Conservation (phyloP, 2,888 invertebrate species). For the Drosophila meridiana region DNA sequence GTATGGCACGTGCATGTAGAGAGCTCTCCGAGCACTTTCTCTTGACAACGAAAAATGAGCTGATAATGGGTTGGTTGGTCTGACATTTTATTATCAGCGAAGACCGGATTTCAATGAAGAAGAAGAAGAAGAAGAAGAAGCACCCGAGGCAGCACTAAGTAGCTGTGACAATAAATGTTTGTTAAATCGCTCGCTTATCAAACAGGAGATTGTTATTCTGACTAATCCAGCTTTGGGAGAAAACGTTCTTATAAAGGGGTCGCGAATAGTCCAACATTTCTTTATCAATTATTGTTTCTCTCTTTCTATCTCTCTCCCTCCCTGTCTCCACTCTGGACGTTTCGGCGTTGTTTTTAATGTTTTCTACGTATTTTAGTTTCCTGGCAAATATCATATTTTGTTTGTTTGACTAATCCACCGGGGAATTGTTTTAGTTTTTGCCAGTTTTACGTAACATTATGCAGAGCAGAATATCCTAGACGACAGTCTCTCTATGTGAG, state of each 20-base stretch:
- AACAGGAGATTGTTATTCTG: slow-evolving; percentile 36
- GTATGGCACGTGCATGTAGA: slow-evolving; percentile 33
- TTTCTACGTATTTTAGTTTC: slow-evolving; percentile 62
- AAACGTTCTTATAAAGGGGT: slow-evolving; percentile 13
- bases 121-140: slow-evolving; percentile 19
- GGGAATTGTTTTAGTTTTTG: slow-evolving; percentile 49
- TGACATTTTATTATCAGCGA: slow-evolving; percentile 49
- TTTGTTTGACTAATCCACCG: slow-evolving; percentile 47
- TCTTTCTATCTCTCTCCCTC: background rate
- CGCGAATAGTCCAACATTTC: background rate
- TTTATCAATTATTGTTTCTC: background rate
- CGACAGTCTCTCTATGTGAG: background rate
- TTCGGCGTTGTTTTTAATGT: slow-evolving; percentile 53
- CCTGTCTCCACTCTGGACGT: background rate
- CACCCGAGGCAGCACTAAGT: slow-evolving; percentile 30
- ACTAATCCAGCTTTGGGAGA: slow-evolving; percentile 49
- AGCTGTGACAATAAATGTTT: slow-evolving; percentile 33
- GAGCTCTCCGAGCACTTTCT: slow-evolving; percentile 23
- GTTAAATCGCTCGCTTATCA: slow-evolving; percentile 49
- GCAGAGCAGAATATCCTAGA: slow-evolving; percentile 63
- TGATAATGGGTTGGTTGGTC: slow-evolving; percentile 59
- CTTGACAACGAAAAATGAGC: slow-evolving; percentile 36
- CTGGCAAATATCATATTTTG: slow-evolving; percentile 30
- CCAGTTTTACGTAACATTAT: slow-evolving; percentile 75
- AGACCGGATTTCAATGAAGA: slow-evolving; percentile 57